Conservation (phyloP, 1,140 invertebrate species). For the Micrasema minimum region DNA sequence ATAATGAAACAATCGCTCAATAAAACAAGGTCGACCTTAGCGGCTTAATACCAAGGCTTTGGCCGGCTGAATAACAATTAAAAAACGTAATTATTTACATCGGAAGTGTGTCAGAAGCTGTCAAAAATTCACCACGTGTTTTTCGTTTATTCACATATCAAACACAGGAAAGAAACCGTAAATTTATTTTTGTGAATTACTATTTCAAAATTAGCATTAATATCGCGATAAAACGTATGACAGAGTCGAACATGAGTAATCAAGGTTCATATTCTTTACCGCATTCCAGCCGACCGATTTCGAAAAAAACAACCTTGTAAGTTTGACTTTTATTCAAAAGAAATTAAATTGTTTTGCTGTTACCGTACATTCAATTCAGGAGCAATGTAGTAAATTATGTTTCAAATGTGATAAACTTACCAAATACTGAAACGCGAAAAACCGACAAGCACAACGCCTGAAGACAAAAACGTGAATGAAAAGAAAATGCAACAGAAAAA, state of each 20-base stretch:
- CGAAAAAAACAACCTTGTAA: constrained; percentile 1
- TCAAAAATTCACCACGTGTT: not conserved
- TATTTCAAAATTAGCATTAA: too few species aligned
- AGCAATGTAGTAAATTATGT: not conserved
- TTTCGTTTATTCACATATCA: too few species aligned
- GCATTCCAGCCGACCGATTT: constrained; percentile 4
- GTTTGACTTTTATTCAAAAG: too few species aligned
- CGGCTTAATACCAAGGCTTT: too few species aligned
- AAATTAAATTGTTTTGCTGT: too few species aligned
- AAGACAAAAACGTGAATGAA: constrained; percentile 31
- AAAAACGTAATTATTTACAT: not conserved
- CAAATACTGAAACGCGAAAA: constrained; percentile 21
- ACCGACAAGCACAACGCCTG: constrained; percentile 4
- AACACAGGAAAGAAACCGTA: too few species aligned
- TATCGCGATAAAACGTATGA: not conserved
- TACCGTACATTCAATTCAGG: too few species aligned
- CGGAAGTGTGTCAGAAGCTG: not conserved
- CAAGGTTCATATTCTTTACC: constrained; percentile 7
- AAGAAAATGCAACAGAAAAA: too few species aligned
- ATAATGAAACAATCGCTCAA: too few species aligned
- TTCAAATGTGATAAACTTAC: not conserved
- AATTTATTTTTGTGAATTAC: too few species aligned
- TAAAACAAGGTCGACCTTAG: too few species aligned
- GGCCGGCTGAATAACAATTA: too few species aligned
- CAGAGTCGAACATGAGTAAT: constrained; percentile 14